These are phyloP conservation scores for Sebastes aleutianus DNA, from an alignment of 2,797 vertebrate species.

Conservation along the genomic window DNA sequence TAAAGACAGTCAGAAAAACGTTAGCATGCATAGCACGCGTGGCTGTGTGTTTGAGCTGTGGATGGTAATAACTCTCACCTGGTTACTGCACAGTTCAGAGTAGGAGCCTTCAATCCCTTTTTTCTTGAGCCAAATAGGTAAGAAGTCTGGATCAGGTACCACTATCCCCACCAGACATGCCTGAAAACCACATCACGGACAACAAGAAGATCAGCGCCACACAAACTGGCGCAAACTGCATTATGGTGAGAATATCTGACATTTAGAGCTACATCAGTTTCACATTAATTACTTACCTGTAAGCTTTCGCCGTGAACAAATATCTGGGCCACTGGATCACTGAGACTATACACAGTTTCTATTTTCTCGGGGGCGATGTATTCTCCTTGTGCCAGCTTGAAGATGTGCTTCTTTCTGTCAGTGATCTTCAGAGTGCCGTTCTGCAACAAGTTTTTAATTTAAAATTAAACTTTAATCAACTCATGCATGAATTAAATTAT, in stretches of 20 bases:
- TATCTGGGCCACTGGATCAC: slow-evolving; percentile 90
- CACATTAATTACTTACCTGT: slow-evolving; percentile 81
- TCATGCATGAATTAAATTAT: fast-evolving
- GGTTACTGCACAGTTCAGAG: slow-evolving; percentile 88
- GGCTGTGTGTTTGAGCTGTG: not conserved
- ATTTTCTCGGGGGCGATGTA: slow-evolving; percentile 99
- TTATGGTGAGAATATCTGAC: not conserved
- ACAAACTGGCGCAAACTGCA: not conserved
- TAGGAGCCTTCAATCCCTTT: slow-evolving; percentile 87
- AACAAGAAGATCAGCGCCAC: not conserved
- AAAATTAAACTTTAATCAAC: not conserved
- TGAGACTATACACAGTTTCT: slow-evolving; percentile 89
- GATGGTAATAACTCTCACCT: slow-evolving; percentile 74
- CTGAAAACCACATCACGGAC: slow-evolving; percentile 66
- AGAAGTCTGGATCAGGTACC: slow-evolving; percentile 89
- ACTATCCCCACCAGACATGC: slow-evolving; percentile 92
- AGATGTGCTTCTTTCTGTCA: slow-evolving; percentile 98
- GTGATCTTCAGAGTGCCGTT: slow-evolving; percentile 95
- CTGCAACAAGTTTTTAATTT: slow-evolving; percentile 73
- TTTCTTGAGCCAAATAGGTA: slow-evolving; percentile 88
- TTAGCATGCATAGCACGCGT: not conserved
- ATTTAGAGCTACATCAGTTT: not conserved
- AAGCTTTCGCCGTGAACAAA: slow-evolving; percentile 96
- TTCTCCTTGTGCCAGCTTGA: slow-evolving; percentile 98
- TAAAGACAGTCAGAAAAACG: slow-evolving; percentile 49